Evolutionary conservation across 1,140 invertebrate species (phyloP).

Genomic region (Tetraneura akinire): DNA sequence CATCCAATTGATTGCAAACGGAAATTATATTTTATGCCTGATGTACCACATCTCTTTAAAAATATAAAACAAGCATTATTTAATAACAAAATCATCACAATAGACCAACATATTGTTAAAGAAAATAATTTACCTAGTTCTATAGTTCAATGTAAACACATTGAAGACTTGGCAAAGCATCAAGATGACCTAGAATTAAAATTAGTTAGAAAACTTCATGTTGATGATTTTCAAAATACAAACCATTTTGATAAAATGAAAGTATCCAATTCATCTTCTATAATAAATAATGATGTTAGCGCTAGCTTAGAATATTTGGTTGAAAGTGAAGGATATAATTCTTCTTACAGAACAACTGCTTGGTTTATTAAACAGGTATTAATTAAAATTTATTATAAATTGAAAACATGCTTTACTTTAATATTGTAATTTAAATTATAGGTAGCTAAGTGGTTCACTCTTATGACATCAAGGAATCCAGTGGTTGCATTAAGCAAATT

Average conservation of each 20-base stretch:
- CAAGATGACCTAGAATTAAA: neutral
- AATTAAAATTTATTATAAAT: too few relatives aligned
- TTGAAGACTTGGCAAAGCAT: neutral
- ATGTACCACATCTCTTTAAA: slow-evolving; percentile 9
- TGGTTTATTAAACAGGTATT: neutral
- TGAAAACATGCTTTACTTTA: too few relatives aligned
- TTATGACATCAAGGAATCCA: neutral
- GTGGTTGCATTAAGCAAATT: neutral
- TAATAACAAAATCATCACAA: neutral
- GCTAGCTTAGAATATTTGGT: neutral
- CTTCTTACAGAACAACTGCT: neutral
- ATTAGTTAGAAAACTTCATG: neutral
- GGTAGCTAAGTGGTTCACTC: neutral
- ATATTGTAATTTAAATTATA: too few relatives aligned
- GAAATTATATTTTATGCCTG: neutral
- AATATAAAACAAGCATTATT: slow-evolving; percentile 5
- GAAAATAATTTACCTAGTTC: neutral
- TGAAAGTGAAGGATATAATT: neutral
- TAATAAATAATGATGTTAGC: neutral
- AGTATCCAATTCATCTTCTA: neutral
- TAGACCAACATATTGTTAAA: neutral
- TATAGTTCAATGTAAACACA: neutral
- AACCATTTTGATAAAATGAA: slow-evolving; percentile 12
- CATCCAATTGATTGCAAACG: neutral
- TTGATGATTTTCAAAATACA: neutral